phyloP scores from a whole-genome alignment of 2,797 vertebrate genomes.

The Coregonus ussuriensis region DNA sequence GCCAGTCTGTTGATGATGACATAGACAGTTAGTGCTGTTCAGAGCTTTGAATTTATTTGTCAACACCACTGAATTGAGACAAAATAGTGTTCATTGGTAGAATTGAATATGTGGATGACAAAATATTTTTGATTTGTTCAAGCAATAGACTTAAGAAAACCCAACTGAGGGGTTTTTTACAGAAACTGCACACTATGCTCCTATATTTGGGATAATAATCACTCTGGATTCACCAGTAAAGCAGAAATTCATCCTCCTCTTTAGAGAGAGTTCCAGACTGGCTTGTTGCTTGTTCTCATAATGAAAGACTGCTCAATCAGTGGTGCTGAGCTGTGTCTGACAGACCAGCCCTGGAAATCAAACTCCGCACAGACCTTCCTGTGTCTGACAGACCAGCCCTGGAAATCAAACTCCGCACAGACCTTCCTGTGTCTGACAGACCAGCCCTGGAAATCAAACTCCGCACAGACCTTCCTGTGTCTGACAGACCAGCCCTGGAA shows the following conservation, averaged over 20 bases:
- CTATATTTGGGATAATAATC: no score
- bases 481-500: no score
- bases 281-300: conserved; percentile 7
- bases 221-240: no score
- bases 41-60: conserved; percentile 49
- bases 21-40: conserved; percentile 23
- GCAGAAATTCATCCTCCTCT: no score
- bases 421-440: neutral
- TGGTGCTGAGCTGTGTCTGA: conserved; percentile 56
- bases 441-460: no score
- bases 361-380: conserved; percentile 1
- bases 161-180: neutral
- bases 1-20: neutral
- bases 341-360: conserved; percentile 60
- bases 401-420: conserved; percentile 2
- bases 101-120: conserved; percentile 26
- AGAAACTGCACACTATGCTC: neutral
- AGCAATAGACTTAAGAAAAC: no score
- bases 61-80: conserved; percentile 32
- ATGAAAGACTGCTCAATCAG: conserved; percentile 63
- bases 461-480: no score
- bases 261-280: no score
- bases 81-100: conserved; percentile 27
- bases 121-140: no score
- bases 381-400: no score